These are phyloP conservation scores for Psilopsiagon aymara DNA, from an alignment of 2,113 vertebrate species.

Conservation along the genomic window DNA sequence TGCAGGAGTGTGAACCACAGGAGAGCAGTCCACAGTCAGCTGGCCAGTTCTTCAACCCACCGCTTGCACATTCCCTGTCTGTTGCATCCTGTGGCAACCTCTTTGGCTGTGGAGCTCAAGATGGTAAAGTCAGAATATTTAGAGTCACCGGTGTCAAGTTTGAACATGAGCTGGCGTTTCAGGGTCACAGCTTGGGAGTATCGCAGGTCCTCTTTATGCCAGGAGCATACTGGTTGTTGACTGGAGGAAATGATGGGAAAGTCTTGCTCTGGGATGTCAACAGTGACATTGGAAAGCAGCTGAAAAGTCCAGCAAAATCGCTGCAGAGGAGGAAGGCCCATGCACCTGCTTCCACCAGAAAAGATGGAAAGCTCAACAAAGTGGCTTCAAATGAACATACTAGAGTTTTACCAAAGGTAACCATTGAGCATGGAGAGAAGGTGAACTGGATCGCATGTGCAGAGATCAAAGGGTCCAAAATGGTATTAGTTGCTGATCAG, in stretches of 20 bases:
- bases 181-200: slow-evolving; percentile 86
- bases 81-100: slow-evolving; percentile 88
- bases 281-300: slow-evolving; percentile 68
- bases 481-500: slow-evolving; percentile 91
- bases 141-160: slow-evolving; percentile 82
- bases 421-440: slow-evolving; percentile 88
- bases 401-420: slow-evolving; percentile 77
- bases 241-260: slow-evolving; percentile 90
- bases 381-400: neutral
- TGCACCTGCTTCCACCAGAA: slow-evolving; percentile 51
- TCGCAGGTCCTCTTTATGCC: slow-evolving; percentile 91
- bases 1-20: slow-evolving; percentile 82
- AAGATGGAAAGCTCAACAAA: slow-evolving; percentile 16
- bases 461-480: slow-evolving; percentile 82
- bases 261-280: slow-evolving; percentile 90
- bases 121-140: slow-evolving; percentile 87
- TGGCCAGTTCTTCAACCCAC: slow-evolving; percentile 90
- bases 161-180: slow-evolving; percentile 80
- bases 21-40: slow-evolving; percentile 71
- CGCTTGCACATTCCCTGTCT: slow-evolving; percentile 87
- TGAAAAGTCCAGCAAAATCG: slow-evolving; percentile 70
- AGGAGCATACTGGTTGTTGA: slow-evolving; percentile 83
- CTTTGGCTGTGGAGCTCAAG: slow-evolving; percentile 90
- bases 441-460: slow-evolving; percentile 90
- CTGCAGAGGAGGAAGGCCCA: slow-evolving; percentile 77